Evolutionary conservation across 1,140 invertebrate species (phyloP).

Genomic region (Drusus annulatus): DNA sequence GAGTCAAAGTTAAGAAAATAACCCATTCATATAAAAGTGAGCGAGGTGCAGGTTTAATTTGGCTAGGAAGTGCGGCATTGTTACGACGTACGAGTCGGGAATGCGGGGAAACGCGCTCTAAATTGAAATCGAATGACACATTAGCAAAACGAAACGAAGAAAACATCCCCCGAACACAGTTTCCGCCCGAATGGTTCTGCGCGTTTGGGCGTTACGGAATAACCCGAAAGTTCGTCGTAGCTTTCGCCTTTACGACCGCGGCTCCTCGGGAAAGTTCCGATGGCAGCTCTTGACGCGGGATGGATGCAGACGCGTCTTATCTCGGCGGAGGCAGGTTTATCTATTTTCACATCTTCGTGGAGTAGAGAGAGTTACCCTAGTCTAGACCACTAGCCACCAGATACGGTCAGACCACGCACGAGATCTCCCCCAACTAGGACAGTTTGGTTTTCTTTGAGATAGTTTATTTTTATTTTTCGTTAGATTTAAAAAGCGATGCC

Average conservation of each 20-base stretch:
- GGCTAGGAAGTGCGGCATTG: too few species aligned
- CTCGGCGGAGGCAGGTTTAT: conserved; percentile 21
- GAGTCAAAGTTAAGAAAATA: too few species aligned
- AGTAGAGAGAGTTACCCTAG: neutral
- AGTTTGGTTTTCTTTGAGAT: neutral
- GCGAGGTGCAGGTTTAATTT: too few species aligned
- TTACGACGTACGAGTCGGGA: neutral
- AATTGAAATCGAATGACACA: conserved; percentile 35
- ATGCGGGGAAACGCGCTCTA: neutral
- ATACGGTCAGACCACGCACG: conserved; percentile 18
- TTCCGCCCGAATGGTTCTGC: neutral
- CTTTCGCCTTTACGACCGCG: conserved; percentile 6
- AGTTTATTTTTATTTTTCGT: neutral
- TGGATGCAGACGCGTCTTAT: neutral
- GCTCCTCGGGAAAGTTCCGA: conserved; percentile 8
- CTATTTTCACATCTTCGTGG: conserved; percentile 4
- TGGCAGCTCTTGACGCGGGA: neutral
- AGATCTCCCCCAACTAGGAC: neutral
- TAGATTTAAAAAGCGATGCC: neutral
- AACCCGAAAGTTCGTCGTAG: conserved; percentile 1
- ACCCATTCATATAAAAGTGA: too few species aligned
- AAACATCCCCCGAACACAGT: neutral
- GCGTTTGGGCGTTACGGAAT: conserved; percentile 6
- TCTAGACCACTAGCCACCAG: neutral
- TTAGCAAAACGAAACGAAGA: conserved; percentile 22